Evolutionary conservation across 2,113 vertebrate species (phyloP).

Genomic region (Eptesicus fuscus): DNA sequence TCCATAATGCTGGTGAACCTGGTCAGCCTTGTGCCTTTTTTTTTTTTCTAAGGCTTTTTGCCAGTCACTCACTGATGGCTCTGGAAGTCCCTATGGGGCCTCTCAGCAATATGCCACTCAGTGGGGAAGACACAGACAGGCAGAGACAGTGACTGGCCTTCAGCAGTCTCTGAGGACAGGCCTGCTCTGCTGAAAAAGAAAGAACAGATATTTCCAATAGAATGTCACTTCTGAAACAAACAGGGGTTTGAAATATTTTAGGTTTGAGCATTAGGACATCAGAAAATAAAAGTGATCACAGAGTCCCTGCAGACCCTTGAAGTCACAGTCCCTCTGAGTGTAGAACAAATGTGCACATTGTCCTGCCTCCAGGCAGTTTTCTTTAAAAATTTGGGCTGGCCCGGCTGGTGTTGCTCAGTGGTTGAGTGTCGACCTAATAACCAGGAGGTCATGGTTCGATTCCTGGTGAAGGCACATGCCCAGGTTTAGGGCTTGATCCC

Average conservation of each 20-base stretch:
- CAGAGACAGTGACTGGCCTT: not conserved
- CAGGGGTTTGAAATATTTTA: slow-evolving; percentile 7
- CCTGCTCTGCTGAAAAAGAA: not conserved
- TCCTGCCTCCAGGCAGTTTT: not conserved
- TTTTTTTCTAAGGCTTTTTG: not conserved
- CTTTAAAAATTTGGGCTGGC: not conserved
- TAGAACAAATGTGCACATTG: not conserved
- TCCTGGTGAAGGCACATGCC: too few species aligned
- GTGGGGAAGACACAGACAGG: not conserved
- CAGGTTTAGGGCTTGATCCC: too few species aligned
- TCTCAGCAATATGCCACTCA: not conserved
- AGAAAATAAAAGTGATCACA: not conserved
- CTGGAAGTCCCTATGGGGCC: not conserved
- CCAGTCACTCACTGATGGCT: not conserved
- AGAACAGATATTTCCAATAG: slow-evolving; percentile 6
- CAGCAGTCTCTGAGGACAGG: not conserved
- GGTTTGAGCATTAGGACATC: not conserved
- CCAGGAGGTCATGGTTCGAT: too few species aligned
- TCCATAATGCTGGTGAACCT: not conserved
- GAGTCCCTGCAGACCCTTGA: not conserved
- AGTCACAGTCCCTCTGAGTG: not conserved
- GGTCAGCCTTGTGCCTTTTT: not conserved
- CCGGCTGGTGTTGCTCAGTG: too few species aligned
- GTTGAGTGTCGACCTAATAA: too few species aligned
- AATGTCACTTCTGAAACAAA: slow-evolving; percentile 37